Evolutionary conservation across 1,140 invertebrate genomes (phyloP), one percentile per base, ranked within the genome.

Genomic region (Drosophila aff.): DNA sequence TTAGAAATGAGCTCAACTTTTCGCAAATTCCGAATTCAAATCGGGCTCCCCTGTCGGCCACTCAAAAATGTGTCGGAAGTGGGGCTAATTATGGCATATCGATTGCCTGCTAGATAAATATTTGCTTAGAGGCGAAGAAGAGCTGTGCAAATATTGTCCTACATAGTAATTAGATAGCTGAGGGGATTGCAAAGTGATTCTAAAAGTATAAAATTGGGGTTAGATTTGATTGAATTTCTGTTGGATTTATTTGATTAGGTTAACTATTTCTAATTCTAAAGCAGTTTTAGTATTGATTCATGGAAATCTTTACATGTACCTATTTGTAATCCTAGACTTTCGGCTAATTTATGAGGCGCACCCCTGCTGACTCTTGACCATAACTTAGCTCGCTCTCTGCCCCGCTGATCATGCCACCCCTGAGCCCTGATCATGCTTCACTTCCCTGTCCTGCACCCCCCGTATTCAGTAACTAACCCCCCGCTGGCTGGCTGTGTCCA

Each of bases 61-160:
- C 33, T 31, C 41, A 64, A 16, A 47, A 68, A 68, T 52, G 66
- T 67, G 46, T 69, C 66, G 66, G 63, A 69, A 69, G 63, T 69
- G 66, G 66, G 21, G 46, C 66, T 69, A 52, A 69, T 69, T 68
- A 68, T 67, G 66, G 66, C 15, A 21, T 52, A 69, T 69, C 66
- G 66, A 52, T 68, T 26, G 63, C 3, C 40, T 38, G 36, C 8
- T 16, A 28, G 64, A 18, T 31, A 64, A 64, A 23, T 64, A 63
- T 40, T 63, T 63, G 33, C 36, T 21, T 31, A 9, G 31, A n/a
- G 9, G 8, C 21, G 8, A 38, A 44, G 40, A 23, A 57, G 41
- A 26, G 62, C n/a, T 40, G 8, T 21, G 28, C 18, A 67, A 67
- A 49, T 66, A 31, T 68, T 66, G 66, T 46, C 62, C 40, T 67